Evolutionary conservation across 1,140 invertebrate genomes (phyloP), one percentile per base, ranked within the genome.

Genomic region (Trinorchestia longiramus): DNA sequence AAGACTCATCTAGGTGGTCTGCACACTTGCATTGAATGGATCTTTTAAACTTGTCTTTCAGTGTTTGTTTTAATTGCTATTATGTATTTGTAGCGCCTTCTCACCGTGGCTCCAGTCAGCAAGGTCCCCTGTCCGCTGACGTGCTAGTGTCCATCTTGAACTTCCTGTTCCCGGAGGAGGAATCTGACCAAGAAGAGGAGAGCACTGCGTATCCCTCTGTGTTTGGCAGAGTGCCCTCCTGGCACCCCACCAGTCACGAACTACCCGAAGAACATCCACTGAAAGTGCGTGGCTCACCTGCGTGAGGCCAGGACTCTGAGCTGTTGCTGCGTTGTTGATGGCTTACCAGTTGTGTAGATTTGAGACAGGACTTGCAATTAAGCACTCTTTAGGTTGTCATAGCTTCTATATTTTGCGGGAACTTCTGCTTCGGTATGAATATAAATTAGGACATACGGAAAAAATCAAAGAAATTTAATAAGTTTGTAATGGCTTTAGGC

Each of bases 111-210:
- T 97, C 97, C 17, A 95, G 97, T 40, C 97, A 97, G 62, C 98
- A 98, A 96, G 98, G 98, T 0, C 98, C 98, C 19, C 98, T 99
- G 97, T 97, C 98, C 40, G 98, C 98, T 96, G 98, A 98, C 41
- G 97, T 98, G 96, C 97, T 99, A 0, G 98, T 98, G 97, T 98
- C 98, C 53, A 98, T 99, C 96, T 97, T 99, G 43, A 98, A 98
- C 97, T 99, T 98, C 97, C 97, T 99, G 41, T 99, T 99, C 97
- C 99, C 99, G 95, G 99, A 99, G 98, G 98, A 98, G 96, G 98
- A 98, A 97, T 98, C 98, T 95, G 92, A 96, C 47, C 23, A 95
- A 36, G 96, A 96, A n/a, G 97, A 97, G 43, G 87, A 91, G 0
- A 97, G 45, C 95, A 96, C 96, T 44, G 96, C 97, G 19, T 97